Evolutionary conservation across 2,888 invertebrate species (phyloP), one percentile per base, ranked within the genome.

Genomic region (Platycheirus rosarum): DNA sequence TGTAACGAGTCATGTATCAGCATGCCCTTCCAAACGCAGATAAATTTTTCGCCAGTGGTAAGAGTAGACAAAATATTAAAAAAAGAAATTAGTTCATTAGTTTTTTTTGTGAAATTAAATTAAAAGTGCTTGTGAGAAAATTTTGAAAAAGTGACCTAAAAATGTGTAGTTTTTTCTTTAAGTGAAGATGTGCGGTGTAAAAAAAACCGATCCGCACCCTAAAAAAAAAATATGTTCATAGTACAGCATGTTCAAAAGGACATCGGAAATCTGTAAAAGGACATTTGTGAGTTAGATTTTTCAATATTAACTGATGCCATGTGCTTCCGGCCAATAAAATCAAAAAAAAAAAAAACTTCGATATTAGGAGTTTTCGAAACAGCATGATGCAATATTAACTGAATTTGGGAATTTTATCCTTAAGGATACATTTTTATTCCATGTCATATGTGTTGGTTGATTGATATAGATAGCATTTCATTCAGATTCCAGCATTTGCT

Each of bases 1-100:
- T 88, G 88, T 89, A 88, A 86, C 88, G 89, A 90, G 90, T 90
- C 90, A 90, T 90, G 90, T 90, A 90, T 90, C 90, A 90, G 89
- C 90, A 90, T 90, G 90, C 88, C 89, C 89, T 89, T 89, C 88
- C 90, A 88, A 90, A 88, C 90, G 89, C 90, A 90, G 87, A 88
- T 88, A 86, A 89, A 88, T 88, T 89, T 88, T 86, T 88, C 88
- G 88, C 88, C 88, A 89, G 90, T 86, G 90, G 90, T 90, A 88
- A 90, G 90, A 88, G 48, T 57, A 76, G 57, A 71, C 53, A 23
- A 66, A 53, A 46, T 29, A 53, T 26, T 1, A 75, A 79, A 65
- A 44, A 55, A 46, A 57, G 40, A 53, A 46, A 18, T 48, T 51
- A 62, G 11, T 48, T 32, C 2, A 32, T 32, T 51, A 62, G 44